Base-by-base conservation (phyloP, 2,113 vertebrate genomes). In the Thalassarche chlororhynchos region DNA sequence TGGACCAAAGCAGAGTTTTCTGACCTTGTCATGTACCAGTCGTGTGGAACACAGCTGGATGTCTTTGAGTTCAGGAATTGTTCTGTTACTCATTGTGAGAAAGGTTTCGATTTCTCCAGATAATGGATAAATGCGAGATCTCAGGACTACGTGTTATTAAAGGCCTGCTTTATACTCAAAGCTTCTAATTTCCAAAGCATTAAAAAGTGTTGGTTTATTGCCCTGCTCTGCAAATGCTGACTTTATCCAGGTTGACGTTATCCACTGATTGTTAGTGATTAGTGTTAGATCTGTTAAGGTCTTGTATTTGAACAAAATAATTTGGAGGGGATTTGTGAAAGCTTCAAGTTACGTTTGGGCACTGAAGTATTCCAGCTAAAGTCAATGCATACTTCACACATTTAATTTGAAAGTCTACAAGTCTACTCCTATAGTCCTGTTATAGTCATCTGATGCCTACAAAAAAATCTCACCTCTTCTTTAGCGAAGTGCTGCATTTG, bases 121-220 rank as follows among this genome's bases (percentile, higher is more conserved):
- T 49, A 57, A 54, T 0, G 0, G 36, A 34, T 62, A 34, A n/a
- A 44, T 55, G 24, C 0, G 2, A 90, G 28, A 83, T 88, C 25
- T 20, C 28, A 12, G 17, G 24, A 32, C 28, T 60, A 1, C 0
- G 0, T 60, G 16, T 44, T 89, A 40, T 32, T 79, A n/a, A 74
- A 77, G 36, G 6, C 32, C 14, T 75, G n/a, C 23, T 91, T 74
- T 91, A 25, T 70, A 36, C 9, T n/a, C 42, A 74, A 87, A 78
- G 40, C 55, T 78, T 77, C 28, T 42, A 3, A 32, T 89, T 89
- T 92, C 42, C 21, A 7, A 64, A 57, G 36, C 17, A 14, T 70
- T 90, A 42, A 16, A 62, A 76, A 55, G 13, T 2, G 5, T 34
- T 80, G 58, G 20, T 90, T 88, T 71, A 65, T 29, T 77, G 23